phyloP scores from a whole-genome alignment of 2,888 invertebrate species.

The Globia sparganii region DNA sequence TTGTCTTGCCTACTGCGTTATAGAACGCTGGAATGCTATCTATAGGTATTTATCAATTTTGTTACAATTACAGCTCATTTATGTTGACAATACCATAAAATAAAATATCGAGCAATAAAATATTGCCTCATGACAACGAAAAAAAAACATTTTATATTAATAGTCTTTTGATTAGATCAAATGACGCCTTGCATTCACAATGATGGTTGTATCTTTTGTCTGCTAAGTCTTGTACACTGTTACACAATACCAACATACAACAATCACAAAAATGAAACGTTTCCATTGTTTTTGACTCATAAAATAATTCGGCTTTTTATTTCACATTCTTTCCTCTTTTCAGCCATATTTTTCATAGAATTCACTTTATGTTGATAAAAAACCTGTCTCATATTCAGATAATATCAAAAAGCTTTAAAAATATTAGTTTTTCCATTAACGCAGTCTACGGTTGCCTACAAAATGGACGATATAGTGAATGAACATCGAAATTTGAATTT shows the following conservation, averaged over 20 bases:
- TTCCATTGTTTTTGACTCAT: neutral
- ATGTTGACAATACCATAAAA: neutral
- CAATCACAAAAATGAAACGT: neutral
- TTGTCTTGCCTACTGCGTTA: neutral
- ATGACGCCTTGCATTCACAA: neutral
- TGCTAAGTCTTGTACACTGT: neutral
- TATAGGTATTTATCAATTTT: too few species aligned
- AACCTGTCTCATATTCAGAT: constrained; percentile 17
- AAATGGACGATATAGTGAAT: constrained; percentile 49
- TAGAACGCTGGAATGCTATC: neutral
- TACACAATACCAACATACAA: neutral
- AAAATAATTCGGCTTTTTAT: neutral
- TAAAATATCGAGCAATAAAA: neutral
- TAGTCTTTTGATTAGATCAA: neutral
- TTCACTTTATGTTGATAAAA: neutral
- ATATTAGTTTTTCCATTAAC: constrained; percentile 49
- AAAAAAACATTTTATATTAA: neutral
- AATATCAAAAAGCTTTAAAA: constrained; percentile 45
- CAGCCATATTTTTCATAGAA: constrained; percentile 5
- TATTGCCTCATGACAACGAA: neutral
- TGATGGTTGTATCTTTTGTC: neutral
- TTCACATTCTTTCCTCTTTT: neutral
- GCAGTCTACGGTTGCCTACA: constrained; percentile 32
- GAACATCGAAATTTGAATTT: constrained; percentile 53
- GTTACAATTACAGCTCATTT: neutral